phyloP scores from a whole-genome alignment of 2,888 invertebrate species.

The Apotomis betuletana region DNA sequence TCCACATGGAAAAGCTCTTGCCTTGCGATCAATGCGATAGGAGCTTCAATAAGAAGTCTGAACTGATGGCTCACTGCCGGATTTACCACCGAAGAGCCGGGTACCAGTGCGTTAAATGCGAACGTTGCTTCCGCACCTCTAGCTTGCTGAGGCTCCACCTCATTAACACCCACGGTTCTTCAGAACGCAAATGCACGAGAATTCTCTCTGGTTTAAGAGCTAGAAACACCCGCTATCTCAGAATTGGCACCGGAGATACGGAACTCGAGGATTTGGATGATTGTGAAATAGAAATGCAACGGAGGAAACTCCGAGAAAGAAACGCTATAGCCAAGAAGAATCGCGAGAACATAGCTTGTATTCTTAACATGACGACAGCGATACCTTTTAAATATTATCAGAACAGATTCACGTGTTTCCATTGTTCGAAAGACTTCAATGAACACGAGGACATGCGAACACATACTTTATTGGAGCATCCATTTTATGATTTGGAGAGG shows the following conservation, averaged over 20 bases:
- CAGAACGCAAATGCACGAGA: slow-evolving; percentile 34
- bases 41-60: slow-evolving; percentile 39
- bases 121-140: slow-evolving; percentile 29
- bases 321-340: slow-evolving; percentile 40
- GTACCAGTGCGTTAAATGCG: slow-evolving; percentile 37
- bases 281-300: slow-evolving; percentile 29
- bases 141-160: slow-evolving; percentile 35
- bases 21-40: slow-evolving; percentile 39
- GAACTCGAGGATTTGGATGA: slow-evolving; percentile 25
- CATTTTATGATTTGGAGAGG: slow-evolving; percentile 41
- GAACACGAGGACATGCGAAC: slow-evolving; percentile 43
- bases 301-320: slow-evolving; percentile 24
- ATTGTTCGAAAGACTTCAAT: slow-evolving; percentile 42
- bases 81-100: slow-evolving; percentile 34
- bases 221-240: slow-evolving; percentile 6
- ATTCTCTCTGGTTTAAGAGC: slow-evolving; percentile 27
- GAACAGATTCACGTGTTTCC: slow-evolving; percentile 45
- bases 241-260: neutral
- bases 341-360: slow-evolving; percentile 42
- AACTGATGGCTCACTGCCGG: slow-evolving; percentile 38
- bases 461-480: slow-evolving; percentile 40
- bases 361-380: slow-evolving; percentile 45
- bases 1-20: slow-evolving; percentile 35
- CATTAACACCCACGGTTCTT: slow-evolving; percentile 32
- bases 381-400: slow-evolving; percentile 47